Evolutionary conservation across 35 echinoderm and acorn worm species (phyloP).

Genomic region (Chiridota heheva): DNA sequence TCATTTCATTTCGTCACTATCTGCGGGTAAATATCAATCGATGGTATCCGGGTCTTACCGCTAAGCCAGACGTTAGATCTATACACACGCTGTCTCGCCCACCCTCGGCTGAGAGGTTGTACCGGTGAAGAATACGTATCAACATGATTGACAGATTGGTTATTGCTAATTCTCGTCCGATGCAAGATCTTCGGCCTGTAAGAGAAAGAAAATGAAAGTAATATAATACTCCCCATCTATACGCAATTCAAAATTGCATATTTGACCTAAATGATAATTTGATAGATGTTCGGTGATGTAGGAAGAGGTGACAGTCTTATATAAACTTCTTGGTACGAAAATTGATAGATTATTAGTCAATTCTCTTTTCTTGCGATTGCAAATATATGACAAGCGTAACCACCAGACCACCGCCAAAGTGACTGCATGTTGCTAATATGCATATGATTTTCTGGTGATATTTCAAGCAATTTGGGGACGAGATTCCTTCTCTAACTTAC

Average conservation of each 20-base stretch:
- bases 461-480: too few relatives aligned
- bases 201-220: background rate
- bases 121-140: background rate
- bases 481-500: background rate
- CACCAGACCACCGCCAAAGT: too few relatives aligned
- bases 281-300: background rate
- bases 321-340: background rate
- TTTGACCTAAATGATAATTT: background rate
- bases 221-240: background rate
- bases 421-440: too few relatives aligned
- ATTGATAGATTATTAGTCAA: background rate
- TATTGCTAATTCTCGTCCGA: background rate
- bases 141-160: background rate
- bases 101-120: conserved; percentile 20
- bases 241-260: background rate
- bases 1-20: too few relatives aligned
- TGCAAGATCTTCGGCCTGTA: conserved; percentile 22
- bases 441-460: too few relatives aligned
- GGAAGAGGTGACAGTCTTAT: background rate
- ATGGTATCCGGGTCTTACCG: too few relatives aligned
- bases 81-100: background rate
- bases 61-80: background rate
- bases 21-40: too few relatives aligned
- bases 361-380: too few relatives aligned
- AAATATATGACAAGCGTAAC: too few relatives aligned